Conservation (phyloP, 2,888 invertebrate genomes). For the Tenodera sinensis region DNA sequence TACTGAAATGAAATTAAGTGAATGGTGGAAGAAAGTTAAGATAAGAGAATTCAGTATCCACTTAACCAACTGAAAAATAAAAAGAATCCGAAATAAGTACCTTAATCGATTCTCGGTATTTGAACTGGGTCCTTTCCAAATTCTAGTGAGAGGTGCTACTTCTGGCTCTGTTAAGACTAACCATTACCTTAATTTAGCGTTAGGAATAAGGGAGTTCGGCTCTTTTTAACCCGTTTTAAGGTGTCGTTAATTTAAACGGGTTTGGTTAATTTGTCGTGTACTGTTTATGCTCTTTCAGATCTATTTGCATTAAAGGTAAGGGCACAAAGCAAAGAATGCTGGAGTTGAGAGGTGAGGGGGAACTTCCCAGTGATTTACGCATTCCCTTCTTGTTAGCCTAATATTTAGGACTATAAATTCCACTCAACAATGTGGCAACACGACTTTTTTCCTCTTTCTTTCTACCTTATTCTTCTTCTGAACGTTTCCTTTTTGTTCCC, state of each 20-base stretch:
- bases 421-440: neutral
- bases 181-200: neutral
- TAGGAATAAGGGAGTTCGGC: neutral
- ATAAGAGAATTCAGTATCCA: too few relatives aligned
- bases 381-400: constrained; percentile 22
- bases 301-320: neutral
- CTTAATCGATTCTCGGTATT: too few relatives aligned
- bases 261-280: neutral
- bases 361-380: constrained; percentile 12
- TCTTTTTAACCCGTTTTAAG: neutral
- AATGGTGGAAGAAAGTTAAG: too few relatives aligned
- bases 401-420: constrained; percentile 23
- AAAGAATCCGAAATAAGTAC: too few relatives aligned
- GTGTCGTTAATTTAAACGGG: neutral
- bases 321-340: neutral
- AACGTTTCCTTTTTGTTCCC: neutral
- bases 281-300: neutral
- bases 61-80: too few relatives aligned
- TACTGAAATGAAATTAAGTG: too few relatives aligned
- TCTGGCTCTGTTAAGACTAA: too few relatives aligned
- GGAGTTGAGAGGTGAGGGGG: neutral
- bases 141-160: too few relatives aligned
- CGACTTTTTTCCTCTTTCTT: neutral
- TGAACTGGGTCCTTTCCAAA: too few relatives aligned
- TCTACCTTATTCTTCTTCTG: neutral